Evolutionary conservation across 1,140 invertebrate genomes (phyloP), one percentile per base, ranked within the genome.

Genomic region (Pogonomyrmex barbatus): DNA sequence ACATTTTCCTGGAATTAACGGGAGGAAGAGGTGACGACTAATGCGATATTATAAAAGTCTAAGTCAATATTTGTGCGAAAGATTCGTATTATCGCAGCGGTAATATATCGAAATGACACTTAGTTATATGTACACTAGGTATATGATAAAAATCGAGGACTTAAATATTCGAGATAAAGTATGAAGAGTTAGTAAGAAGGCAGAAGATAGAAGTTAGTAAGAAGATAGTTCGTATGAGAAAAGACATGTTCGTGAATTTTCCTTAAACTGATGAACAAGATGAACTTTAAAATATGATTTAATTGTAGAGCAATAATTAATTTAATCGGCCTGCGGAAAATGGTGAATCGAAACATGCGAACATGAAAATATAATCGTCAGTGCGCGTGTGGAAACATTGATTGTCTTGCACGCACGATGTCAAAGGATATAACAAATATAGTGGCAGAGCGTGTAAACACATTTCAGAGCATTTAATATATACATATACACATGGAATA

Each of bases 231-330:
- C 14, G 17, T 47, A 54, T n/a, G 6, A 39, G 12, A 54, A 56
- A 47, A 17, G 9, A 70, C 54, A 3, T 17, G 4, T 50, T 52
- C n/a, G 33, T 52, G 12, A 81, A 52, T 68, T 24, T 24, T 79
- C 8, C n/a, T 68, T 30, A n/a, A 24, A 45, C 36, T 42, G 36
- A 68, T 17, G 8, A 36, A 81, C 14, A 68, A 17, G 39, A 68
- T 12, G 8, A 12, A 33, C 63, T 67, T 14, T 0, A 24, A 24
- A 8, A 65, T 30, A 54, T 30, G 10, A 8, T 30, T 33, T 14
- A 50, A 81, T 56, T 70, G 36, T 42, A 56, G 8, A 81, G 78
- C 65, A 45, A 81, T 81, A 70, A 81, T 70, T 81, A 56, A 70
- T 70, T n/a, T 70, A 33, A 45, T 70, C 65, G 63, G 50, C 47